Evolutionary conservation across 2,797 vertebrate genomes (phyloP).

Genomic region (Enoplosus armatus): DNA sequence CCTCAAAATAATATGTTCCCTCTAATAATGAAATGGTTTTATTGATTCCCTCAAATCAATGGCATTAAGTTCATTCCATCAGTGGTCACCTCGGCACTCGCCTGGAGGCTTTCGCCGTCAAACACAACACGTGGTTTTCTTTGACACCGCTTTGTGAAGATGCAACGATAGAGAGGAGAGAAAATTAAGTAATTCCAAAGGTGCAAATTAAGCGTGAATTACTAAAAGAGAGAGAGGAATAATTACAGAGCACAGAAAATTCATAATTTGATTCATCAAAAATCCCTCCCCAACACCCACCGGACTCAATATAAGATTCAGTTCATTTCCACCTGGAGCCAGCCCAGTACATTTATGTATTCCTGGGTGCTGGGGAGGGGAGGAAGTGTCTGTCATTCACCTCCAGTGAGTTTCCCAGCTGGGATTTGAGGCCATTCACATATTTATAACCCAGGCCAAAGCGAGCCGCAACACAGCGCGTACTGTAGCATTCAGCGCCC

Average conservation of each 20-base stretch:
- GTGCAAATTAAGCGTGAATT: background rate
- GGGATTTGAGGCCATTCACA: conserved; percentile 23
- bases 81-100: background rate
- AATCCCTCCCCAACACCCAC: background rate
- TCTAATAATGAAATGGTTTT: background rate
- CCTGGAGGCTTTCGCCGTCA: no score
- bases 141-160: background rate
- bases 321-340: background rate
- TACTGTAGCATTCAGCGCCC: background rate
- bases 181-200: background rate
- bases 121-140: background rate
- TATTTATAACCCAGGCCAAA: conserved; percentile 34
- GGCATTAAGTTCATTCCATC: background rate
- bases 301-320: background rate
- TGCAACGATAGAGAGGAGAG: no score
- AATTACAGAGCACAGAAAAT: no score
- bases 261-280: background rate
- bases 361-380: background rate
- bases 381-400: background rate
- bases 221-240: no score
- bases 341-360: no score
- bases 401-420: conserved; percentile 1
- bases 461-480: background rate
- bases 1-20: background rate
- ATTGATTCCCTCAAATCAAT: background rate